Evolutionary conservation across 2,113 vertebrate genomes (phyloP).

Genomic region (Neogobius melanostomus): DNA sequence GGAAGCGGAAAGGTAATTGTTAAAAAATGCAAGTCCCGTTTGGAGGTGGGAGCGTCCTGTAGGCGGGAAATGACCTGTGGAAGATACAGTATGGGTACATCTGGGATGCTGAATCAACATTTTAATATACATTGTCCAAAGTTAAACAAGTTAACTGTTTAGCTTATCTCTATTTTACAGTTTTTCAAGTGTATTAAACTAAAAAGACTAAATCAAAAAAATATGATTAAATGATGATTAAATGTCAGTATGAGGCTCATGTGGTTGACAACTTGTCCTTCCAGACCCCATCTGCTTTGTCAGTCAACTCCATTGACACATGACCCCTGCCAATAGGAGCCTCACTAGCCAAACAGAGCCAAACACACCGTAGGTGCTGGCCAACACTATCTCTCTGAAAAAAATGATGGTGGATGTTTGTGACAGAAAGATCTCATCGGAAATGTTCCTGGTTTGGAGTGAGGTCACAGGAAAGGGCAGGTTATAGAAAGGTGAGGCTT

Average conservation of each 20-base stretch:
- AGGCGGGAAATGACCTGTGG: slow-evolving; percentile 52
- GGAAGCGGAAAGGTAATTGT: slow-evolving; percentile 48
- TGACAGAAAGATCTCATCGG: slow-evolving; percentile 16
- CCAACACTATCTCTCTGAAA: slow-evolving; percentile 13
- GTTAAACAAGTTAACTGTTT: no score
- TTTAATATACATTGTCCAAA: no score
- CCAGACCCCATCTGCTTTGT: slow-evolving; percentile 61
- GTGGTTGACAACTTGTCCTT: slow-evolving; percentile 63
- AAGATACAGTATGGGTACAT: neutral
- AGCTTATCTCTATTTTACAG: no score
- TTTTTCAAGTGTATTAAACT: no score
- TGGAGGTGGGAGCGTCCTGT: slow-evolving; percentile 37
- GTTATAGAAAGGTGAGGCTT: slow-evolving; percentile 8
- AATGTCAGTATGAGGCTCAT: slow-evolving; percentile 26
- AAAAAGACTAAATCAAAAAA: no score
- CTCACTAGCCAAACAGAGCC: slow-evolving; percentile 41
- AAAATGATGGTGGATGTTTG: neutral
- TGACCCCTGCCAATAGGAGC: slow-evolving; percentile 43
- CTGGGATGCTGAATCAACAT: neutral
- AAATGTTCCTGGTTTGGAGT: slow-evolving; percentile 19
- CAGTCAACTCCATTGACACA: slow-evolving; percentile 54
- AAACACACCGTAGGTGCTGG: slow-evolving; percentile 44
- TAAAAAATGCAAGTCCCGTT: slow-evolving; percentile 46
- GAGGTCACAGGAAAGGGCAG: slow-evolving; percentile 29
- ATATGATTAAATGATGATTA: no score